These are phyloP conservation scores for Coelopa pilipes DNA, from an alignment of 2,888 invertebrate genomes.

Conservation along the genomic window DNA sequence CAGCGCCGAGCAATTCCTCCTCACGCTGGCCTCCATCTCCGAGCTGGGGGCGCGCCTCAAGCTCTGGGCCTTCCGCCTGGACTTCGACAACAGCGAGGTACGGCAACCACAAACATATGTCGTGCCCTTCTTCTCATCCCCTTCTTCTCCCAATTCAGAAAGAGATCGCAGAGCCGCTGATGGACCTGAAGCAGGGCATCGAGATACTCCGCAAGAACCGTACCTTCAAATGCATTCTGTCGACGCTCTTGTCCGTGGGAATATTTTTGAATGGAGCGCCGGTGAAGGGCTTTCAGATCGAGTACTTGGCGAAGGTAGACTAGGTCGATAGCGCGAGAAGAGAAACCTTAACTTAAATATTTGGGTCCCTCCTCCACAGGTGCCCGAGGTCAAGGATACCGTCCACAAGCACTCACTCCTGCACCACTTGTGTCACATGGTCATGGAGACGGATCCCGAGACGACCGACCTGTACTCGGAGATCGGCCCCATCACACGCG, in stretches of 20 bases:
- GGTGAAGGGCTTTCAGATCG: conserved; percentile 96
- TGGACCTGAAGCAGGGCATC: conserved; percentile 98
- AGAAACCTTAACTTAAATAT: background rate
- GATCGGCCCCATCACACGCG: conserved; percentile 90
- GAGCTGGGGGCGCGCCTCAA: conserved; percentile 92
- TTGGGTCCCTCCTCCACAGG: conserved; percentile 66
- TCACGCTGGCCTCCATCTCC: conserved; percentile 94
- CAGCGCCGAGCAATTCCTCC: conserved; percentile 97
- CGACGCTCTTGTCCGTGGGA: conserved; percentile 93
- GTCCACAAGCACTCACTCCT: conserved; percentile 98
- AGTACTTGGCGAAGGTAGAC: conserved; percentile 86
- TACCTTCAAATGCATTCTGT: conserved; percentile 94
- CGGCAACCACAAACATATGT: conserved; percentile 43
- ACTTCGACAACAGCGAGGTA: conserved; percentile 97
- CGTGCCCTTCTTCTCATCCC: background rate
- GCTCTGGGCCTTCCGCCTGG: conserved; percentile 98
- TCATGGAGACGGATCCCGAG: conserved; percentile 95
- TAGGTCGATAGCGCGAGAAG: no score
- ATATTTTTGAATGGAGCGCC: conserved; percentile 94
- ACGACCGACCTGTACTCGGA: conserved; percentile 97
- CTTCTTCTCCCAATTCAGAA: conserved; percentile 68
- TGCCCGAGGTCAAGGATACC: conserved; percentile 98
- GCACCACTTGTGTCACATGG: conserved; percentile 97
- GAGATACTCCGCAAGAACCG: conserved; percentile 89
- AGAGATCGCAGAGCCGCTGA: conserved; percentile 98